Percentiles rank a stretch among this genome's conserved stretches.
These are phyloP conservation scores for Aegypius monachus DNA, from an alignment of 2,113 vertebrate genomes.

Conservation along the genomic window DNA sequence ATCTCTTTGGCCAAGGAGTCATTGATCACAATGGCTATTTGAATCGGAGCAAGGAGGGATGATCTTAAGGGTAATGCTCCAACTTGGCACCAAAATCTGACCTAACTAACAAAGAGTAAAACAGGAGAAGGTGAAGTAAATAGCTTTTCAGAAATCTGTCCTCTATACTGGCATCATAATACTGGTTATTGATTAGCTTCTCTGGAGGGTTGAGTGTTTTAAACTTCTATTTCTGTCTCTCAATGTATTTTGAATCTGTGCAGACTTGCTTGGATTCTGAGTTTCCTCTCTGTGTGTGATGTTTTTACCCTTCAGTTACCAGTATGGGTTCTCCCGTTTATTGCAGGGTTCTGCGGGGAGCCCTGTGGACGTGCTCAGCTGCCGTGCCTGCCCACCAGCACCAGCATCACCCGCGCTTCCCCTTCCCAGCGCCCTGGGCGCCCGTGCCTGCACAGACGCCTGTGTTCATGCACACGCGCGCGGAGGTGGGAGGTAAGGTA, in stretches of 20 bases:
- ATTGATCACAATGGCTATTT: neutral
- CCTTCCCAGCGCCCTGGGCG: rapidly evolving
- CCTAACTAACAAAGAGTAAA: neutral
- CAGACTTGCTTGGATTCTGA: neutral
- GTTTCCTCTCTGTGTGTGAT: neutral
- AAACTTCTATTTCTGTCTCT: neutral
- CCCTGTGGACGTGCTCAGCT: rapidly evolving
- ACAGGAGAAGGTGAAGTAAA: neutral
- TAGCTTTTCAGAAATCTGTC: neutral
- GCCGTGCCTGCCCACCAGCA: rapidly evolving
- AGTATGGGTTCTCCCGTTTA: neutral
- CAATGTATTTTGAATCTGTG: neutral
- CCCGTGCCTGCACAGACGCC: neutral
- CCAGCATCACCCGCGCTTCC: neutral
- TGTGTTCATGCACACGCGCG: rapidly evolving
- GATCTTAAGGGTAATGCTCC: neutral
- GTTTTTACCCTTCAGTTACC: neutral
- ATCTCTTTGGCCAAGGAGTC: neutral
- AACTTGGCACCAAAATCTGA: neutral
- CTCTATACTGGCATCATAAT: neutral
- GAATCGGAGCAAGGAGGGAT: neutral
- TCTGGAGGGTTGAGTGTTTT: neutral
- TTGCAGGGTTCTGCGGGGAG: neutral
- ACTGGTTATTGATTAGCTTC: neutral
- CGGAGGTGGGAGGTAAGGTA: neutral